Evolutionary conservation across 1,140 invertebrate species (phyloP).

Genomic region (Calephelis nemesis): DNA sequence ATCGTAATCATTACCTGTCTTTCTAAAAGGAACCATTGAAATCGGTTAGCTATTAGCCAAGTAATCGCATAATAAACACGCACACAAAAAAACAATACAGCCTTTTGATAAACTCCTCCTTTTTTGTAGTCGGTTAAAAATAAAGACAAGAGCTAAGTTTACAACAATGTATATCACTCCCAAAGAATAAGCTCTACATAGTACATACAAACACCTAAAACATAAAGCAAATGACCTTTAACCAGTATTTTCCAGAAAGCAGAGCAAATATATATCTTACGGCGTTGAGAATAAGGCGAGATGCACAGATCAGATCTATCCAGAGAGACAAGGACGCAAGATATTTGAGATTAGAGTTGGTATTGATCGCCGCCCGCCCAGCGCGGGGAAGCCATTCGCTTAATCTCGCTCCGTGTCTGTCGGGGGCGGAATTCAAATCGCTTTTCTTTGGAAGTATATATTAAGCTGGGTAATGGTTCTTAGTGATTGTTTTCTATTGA

Average conservation of each 20-base stretch:
- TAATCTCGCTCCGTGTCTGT: slow-evolving; percentile 56
- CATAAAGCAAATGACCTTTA: slow-evolving; percentile 13
- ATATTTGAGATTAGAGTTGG: slow-evolving; percentile 59
- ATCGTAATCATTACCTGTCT: too few species aligned
- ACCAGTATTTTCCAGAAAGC: slow-evolving; percentile 4
- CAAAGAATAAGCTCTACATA: neutral
- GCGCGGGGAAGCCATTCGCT: slow-evolving; percentile 47
- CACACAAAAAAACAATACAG: too few species aligned
- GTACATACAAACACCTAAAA: neutral
- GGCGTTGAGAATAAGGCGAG: slow-evolving; percentile 23
- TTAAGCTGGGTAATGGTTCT: neutral
- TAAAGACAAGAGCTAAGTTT: too few species aligned
- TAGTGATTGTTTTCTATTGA: neutral
- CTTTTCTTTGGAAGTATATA: slow-evolving; percentile 27
- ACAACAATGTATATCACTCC: neutral
- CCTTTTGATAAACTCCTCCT: too few species aligned
- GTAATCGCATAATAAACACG: too few species aligned
- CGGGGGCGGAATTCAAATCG: slow-evolving; percentile 26
- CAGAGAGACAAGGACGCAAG: slow-evolving; percentile 59
- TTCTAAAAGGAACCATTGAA: too few species aligned
- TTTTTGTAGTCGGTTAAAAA: too few species aligned
- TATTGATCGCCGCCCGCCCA: slow-evolving; percentile 57
- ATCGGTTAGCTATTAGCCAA: too few species aligned
- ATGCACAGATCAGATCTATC: slow-evolving; percentile 40
- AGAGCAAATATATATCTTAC: slow-evolving; percentile 3